Evolutionary conservation across 1,140 invertebrate genomes (phyloP).

Genomic region (Muscidifurax raptorellus): DNA sequence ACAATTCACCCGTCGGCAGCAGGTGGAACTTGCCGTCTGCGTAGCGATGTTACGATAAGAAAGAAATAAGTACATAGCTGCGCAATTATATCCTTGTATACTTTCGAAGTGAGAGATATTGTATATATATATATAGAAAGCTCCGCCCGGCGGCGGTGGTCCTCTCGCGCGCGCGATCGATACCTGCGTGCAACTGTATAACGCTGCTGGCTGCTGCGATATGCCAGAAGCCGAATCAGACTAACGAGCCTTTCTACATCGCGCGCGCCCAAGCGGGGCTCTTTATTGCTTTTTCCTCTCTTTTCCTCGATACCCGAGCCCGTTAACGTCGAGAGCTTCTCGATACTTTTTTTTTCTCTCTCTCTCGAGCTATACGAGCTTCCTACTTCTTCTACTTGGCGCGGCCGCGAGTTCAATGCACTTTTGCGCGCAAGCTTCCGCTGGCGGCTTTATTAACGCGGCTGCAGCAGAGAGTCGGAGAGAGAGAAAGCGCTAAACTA

Average conservation of each 20-base stretch:
- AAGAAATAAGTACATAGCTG: too few relatives aligned
- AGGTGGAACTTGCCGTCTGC: conserved; percentile 88
- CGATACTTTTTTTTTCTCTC: conserved; percentile 13
- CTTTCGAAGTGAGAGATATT: too few relatives aligned
- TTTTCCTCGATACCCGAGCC: conserved; percentile 12
- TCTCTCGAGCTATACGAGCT: not conserved
- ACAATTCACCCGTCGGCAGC: conserved; percentile 86
- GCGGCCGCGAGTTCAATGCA: conserved; percentile 23
- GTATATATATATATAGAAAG: too few relatives aligned
- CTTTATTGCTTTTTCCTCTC: conserved; percentile 54
- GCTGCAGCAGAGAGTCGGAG: too few relatives aligned
- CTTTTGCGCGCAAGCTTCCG: not conserved
- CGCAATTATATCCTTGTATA: too few relatives aligned
- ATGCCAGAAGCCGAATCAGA: conserved; percentile 56
- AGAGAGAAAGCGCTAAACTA: not conserved
- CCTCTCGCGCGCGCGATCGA: conserved; percentile 17
- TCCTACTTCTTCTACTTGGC: not conserved
- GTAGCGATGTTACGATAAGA: conserved; percentile 54
- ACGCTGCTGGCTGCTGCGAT: conserved; percentile 6
- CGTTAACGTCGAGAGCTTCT: conserved; percentile 17
- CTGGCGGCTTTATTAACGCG: conserved; percentile 23
- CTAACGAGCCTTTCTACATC: conserved; percentile 52
- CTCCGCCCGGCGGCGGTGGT: too few relatives aligned
- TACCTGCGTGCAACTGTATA: conserved; percentile 41
- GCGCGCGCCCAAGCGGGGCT: not conserved